Evolutionary conservation across 2,113 vertebrate species (phyloP), one percentile per base, ranked within the genome.

Genomic region (Galemys pyrenaicus): DNA sequence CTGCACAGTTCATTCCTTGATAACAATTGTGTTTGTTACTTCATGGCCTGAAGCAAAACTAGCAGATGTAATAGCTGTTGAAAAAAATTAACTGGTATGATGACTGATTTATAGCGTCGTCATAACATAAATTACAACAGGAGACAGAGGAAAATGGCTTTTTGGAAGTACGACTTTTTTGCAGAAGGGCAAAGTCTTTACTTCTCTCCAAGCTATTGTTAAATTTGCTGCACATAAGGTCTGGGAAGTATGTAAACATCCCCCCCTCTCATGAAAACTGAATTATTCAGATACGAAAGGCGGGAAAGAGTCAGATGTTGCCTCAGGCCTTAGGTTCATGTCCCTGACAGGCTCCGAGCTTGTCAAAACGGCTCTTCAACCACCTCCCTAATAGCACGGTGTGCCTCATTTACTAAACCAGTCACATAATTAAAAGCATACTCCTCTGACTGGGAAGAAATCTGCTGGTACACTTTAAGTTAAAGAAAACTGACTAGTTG

Each of bases 341-440:
- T 85, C 87, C 58, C 46, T 71, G 75, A 96, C 64, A 83, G 91
- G 70, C 89, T 94, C 44, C 0, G n/a, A 87, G 89, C 83, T 96
- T 96, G 80, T 96, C 91, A 95, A 93, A 96, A 94, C 68, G 32
- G 75, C 79, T 91, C 84, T 95, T 83, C 93, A 89, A 51, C 95
- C 87, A 83, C 95, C 94, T 94, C 78, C 12, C 80, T 96, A 93
- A 96, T 93, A 60, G 79, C 54, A 89, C 22, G 64, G 70, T 94
- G 75, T 49, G 70, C 75, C 91, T 89, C 71, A 75, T 75, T 85
- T 30, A 84, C 80, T 75, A 92, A 84, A 71, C 35, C 0, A 19
- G 71, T 92, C 77, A 64, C 88, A 0, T 95, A 94, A 97, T 95
- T 95, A 84, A 88, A 95, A 96, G 89, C 87, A 81, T 91, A 70